Percentiles rank a stretch among this genome's conserved stretches.
Evolutionary conservation across 2,888 invertebrate species (phyloP).

Genomic region (Melipona bicolor): DNA sequence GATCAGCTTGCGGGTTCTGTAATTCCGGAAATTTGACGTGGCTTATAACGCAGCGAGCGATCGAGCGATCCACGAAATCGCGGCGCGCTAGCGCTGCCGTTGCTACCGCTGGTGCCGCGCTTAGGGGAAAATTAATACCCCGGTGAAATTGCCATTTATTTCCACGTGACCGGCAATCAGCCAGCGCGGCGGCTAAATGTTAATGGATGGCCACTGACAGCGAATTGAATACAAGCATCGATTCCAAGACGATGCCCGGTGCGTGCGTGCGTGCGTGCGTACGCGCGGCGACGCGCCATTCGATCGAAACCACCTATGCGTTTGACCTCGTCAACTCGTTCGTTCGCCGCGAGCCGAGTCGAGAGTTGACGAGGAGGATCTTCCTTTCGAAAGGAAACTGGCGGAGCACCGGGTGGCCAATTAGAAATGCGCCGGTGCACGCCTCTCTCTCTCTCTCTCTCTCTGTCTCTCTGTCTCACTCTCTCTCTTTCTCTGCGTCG

Average conservation of each 20-base stretch:
- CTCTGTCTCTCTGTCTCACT: too few relatives aligned
- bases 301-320: conserved; percentile 46
- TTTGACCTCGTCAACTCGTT: conserved; percentile 63
- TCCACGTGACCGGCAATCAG: conserved; percentile 61
- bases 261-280: conserved; percentile 52
- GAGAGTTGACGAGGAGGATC: conserved; percentile 24
- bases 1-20: conserved; percentile 62
- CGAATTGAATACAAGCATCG: conserved; percentile 74
- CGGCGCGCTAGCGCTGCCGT: background rate
- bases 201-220: conserved; percentile 69
- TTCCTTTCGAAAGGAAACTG: conserved; percentile 6
- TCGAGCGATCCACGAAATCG: conserved; percentile 63
- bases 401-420: conserved; percentile 54
- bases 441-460: too few relatives aligned
- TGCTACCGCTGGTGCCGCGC: background rate
- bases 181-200: conserved; percentile 61
- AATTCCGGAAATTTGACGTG: conserved; percentile 59
- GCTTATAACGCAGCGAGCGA: conserved; percentile 35
- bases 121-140: conserved; percentile 58
- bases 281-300: conserved; percentile 50
- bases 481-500: background rate
- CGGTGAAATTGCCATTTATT: conserved; percentile 70
- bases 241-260: conserved; percentile 61
- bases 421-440: conserved; percentile 52
- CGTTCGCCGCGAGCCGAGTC: background rate